Evolutionary conservation across 2,888 invertebrate species (phyloP).

Genomic region (Ecliptopera silaceata): DNA sequence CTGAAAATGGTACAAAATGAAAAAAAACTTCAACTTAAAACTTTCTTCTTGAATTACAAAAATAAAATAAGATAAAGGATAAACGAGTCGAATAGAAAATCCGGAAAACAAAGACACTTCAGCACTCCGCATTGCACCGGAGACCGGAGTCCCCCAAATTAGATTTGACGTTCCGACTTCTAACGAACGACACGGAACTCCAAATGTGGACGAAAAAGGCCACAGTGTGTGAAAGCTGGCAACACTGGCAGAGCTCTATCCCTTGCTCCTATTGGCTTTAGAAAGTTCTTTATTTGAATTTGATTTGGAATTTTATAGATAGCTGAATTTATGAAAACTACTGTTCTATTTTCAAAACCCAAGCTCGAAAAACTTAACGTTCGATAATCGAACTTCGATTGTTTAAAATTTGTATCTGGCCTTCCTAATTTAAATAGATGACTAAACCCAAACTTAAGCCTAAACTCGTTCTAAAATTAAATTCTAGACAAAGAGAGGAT

Average conservation of each 20-base stretch:
- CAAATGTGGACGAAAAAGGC: slow-evolving; percentile 30
- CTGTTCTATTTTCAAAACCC: background rate
- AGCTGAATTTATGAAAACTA: background rate
- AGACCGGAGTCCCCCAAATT: slow-evolving; percentile 32
- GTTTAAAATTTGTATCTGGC: too few relatives aligned
- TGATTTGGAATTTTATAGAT: background rate
- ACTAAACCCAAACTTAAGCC: too few relatives aligned
- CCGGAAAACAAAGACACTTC: slow-evolving; percentile 33
- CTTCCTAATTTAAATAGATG: too few relatives aligned
- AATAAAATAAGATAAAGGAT: slow-evolving; percentile 25
- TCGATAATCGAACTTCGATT: too few relatives aligned
- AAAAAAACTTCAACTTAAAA: slow-evolving; percentile 14
- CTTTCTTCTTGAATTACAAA: slow-evolving; percentile 6
- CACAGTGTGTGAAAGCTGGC: slow-evolving; percentile 12
- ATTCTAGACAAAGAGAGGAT: too few relatives aligned
- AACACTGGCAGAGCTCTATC: slow-evolving; percentile 4
- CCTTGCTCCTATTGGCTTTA: background rate
- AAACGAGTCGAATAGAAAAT: slow-evolving; percentile 30
- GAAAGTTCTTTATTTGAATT: slow-evolving; percentile 11
- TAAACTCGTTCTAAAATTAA: too few relatives aligned
- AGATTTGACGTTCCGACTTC: slow-evolving; percentile 32
- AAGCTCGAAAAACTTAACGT: too few relatives aligned
- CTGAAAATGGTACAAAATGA: slow-evolving; percentile 2
- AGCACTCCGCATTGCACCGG: slow-evolving; percentile 30
- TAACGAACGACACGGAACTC: slow-evolving; percentile 33